phyloP scores from a whole-genome alignment of 2,888 invertebrate genomes.

The Lasioglossum vierecki region DNA sequence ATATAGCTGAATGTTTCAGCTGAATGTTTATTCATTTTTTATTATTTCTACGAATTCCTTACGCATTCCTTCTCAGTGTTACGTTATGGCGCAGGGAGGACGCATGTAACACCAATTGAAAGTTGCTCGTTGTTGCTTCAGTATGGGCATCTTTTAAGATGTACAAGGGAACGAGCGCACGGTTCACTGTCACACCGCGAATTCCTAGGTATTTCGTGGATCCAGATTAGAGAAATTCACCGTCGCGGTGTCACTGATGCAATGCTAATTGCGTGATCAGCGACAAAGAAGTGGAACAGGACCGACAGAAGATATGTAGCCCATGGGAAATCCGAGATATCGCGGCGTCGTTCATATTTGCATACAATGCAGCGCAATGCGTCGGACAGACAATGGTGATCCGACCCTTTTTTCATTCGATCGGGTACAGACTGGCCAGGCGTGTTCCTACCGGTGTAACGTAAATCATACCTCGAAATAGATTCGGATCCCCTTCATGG shows the following conservation, averaged over 20 bases:
- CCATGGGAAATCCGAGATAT: conserved; percentile 57
- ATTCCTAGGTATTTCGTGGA: neutral
- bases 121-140: neutral
- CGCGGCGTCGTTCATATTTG: conserved; percentile 64
- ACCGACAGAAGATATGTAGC: conserved; percentile 21
- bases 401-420: conserved; percentile 42
- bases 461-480: conserved; percentile 73
- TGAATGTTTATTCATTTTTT: too few species aligned
- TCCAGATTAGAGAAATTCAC: conserved; percentile 14
- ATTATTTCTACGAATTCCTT: too few species aligned
- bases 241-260: conserved; percentile 19
- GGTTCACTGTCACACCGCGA: neutral
- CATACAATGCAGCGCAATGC: conserved; percentile 69
- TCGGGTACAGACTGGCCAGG: conserved; percentile 41
- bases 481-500: conserved; percentile 63
- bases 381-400: conserved; percentile 56
- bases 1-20: too few species aligned
- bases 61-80: too few species aligned
- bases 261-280: conserved; percentile 51
- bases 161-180: neutral
- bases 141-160: neutral
- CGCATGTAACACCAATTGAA: too few species aligned
- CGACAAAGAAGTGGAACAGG: conserved; percentile 40
- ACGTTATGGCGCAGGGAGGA: too few species aligned
- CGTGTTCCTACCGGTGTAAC: conserved; percentile 59